Conservation (phyloP, 2,797 vertebrate genomes). For the Oreonectes daqikongensis region DNA sequence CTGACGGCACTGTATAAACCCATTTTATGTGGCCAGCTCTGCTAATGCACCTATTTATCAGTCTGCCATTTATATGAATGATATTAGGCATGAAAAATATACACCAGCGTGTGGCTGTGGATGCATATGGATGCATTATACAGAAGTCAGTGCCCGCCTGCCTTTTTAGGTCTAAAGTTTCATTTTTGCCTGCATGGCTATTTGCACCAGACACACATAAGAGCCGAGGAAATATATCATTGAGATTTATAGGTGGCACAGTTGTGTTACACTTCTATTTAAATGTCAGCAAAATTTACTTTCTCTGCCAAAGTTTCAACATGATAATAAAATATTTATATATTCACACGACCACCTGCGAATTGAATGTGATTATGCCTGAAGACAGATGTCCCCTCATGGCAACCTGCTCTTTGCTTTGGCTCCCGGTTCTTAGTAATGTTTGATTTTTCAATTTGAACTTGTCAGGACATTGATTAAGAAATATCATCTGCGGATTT, state of each 20-base stretch:
- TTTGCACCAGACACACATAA: slow-evolving; percentile 26
- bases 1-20: slow-evolving; percentile 28
- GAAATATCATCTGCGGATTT: slow-evolving; percentile 23
- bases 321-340: slow-evolving; percentile 56
- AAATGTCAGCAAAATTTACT: slow-evolving; percentile 55
- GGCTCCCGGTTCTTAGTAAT: slow-evolving; percentile 23
- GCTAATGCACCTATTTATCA: slow-evolving; percentile 40
- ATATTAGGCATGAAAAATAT: slow-evolving; percentile 45
- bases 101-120: neutral
- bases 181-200: slow-evolving; percentile 45
- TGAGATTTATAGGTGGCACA: slow-evolving; percentile 50
- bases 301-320: slow-evolving; percentile 48
- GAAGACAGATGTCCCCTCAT: slow-evolving; percentile 45
- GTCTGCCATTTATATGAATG: slow-evolving; percentile 36
- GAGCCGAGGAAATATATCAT: slow-evolving; percentile 45
- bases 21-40: slow-evolving; percentile 38
- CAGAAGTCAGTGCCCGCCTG: slow-evolving; percentile 4
- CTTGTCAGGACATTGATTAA: slow-evolving; percentile 29
- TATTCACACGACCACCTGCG: slow-evolving; percentile 39
- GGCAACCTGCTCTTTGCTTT: slow-evolving; percentile 42
- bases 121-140: slow-evolving; percentile 20
- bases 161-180: slow-evolving; percentile 42
- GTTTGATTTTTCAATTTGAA: slow-evolving; percentile 44
- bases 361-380: slow-evolving; percentile 38
- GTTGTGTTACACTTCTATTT: slow-evolving; percentile 52